Conservation (phyloP, 2,797 vertebrate genomes). For the Clarias laeviceps region DNA sequence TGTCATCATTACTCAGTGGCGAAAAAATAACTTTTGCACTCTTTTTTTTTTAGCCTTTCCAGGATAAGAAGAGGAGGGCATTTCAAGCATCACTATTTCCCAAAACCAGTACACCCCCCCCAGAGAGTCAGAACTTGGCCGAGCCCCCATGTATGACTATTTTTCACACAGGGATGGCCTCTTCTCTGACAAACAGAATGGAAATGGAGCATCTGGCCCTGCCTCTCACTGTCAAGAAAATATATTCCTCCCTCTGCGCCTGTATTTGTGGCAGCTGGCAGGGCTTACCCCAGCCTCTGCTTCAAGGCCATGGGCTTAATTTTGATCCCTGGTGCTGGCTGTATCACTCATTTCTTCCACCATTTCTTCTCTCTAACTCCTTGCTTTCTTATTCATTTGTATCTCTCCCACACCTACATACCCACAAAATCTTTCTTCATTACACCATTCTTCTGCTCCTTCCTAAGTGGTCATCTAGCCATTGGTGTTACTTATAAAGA, state of each 20-base stretch:
- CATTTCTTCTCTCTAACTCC: constrained; percentile 24
- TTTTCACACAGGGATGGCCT: constrained; percentile 39
- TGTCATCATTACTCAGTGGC: constrained; percentile 23
- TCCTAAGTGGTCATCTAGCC: constrained; percentile 31
- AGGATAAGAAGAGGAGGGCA: not conserved
- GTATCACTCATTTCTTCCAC: constrained; percentile 40
- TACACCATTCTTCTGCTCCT: not conserved
- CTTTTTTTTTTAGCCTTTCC: not conserved
- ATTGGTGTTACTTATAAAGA: constrained; percentile 14
- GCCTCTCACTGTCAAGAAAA: constrained; percentile 52
- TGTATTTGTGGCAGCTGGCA: constrained; percentile 58
- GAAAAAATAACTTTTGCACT: not conserved
- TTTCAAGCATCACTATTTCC: constrained; percentile 22
- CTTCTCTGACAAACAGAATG: constrained; percentile 37
- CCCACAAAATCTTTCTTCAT: not conserved
- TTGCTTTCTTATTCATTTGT: constrained; percentile 22
- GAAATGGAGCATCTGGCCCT: constrained; percentile 44
- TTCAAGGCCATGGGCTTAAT: constrained; percentile 65
- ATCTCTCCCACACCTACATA: not conserved
- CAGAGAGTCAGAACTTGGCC: constrained; percentile 37
- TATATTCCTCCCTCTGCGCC: constrained; percentile 45
- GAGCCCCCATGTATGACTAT: constrained; percentile 40
- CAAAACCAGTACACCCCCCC: constrained; percentile 7
- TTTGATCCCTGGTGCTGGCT: constrained; percentile 63
- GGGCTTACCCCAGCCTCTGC: constrained; percentile 52